Evolutionary conservation across 1,140 invertebrate species (phyloP), one percentile per base, ranked within the genome.

Genomic region (Drosophila lini): DNA sequence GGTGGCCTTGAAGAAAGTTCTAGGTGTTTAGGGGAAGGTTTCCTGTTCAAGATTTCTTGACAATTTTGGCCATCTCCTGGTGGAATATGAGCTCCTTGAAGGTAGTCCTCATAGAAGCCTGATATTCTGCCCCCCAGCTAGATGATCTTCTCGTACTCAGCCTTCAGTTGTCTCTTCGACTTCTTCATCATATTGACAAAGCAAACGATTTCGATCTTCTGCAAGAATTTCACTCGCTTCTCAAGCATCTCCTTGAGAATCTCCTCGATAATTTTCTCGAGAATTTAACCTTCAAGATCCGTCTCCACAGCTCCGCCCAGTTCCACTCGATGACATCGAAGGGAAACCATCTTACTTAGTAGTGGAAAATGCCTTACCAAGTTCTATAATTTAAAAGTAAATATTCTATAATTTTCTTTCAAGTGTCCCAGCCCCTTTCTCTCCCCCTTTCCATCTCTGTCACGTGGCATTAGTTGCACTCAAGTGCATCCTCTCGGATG

Each of bases 391-490:
- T 15, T 53, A 3, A 3, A 13, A 13, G 9, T 52, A 19, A 32
- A 55, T 31, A 15, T n/a, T 22, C 1, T 31, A 53, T 11, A 19
- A 40, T 45, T 67, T 55, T 67, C 6, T 11, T 11, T 69, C 19
- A 25, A 38, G n/a, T 45, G 3, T 22, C 11, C 15, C 8, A 16
- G 2, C 34, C 25, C 15, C 34, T 16, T 31, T 31, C 28, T 55
- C 15, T 34, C 16, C 16, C 56, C 19, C 3, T 4, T 3, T 16
- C n/a, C 32, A 40, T 25, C 38, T 25, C 65, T 85, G 75, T 81
- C 82, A 80, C 67, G 69, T 85, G 82, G 62, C 78, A 84, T 84
- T 84, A 84, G 59, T 64, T 81, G 74, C 78, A 68, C 78, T 78
- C 78, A 85, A 85, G 58, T 85, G 81, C 81, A 83, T 74, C 67